phyloP scores from a whole-genome alignment of 2,888 invertebrate genomes.

The Torymus tubicola region DNA sequence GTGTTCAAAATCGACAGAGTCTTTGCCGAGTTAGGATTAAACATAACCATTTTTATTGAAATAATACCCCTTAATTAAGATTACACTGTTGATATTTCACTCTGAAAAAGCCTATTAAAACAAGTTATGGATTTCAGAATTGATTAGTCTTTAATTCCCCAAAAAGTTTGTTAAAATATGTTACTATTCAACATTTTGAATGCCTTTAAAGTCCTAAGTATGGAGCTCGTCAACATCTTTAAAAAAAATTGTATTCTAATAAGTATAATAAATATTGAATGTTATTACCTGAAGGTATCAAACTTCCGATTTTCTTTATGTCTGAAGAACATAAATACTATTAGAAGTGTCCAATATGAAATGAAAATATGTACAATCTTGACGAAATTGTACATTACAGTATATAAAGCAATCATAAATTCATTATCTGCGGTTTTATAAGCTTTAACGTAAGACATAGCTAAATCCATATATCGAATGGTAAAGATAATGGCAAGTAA shows the following conservation, averaged over 20 bases:
- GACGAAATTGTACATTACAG: constrained; percentile 9
- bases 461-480: constrained; percentile 27
- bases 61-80: too few relatives aligned
- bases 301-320: not conserved
- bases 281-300: constrained; percentile 33
- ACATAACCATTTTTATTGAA: too few relatives aligned
- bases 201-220: too few relatives aligned
- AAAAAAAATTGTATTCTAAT: not conserved
- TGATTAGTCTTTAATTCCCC: too few relatives aligned
- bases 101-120: too few relatives aligned
- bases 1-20: too few relatives aligned
- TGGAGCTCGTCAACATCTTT: too few relatives aligned
- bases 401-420: not conserved
- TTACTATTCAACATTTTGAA: too few relatives aligned
- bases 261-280: not conserved
- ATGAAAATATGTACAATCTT: constrained; percentile 23
- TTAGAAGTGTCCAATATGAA: constrained; percentile 16
- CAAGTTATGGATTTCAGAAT: too few relatives aligned
- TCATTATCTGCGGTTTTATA: not conserved
- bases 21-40: too few relatives aligned
- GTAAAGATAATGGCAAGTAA: constrained; percentile 13
- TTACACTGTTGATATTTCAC: too few relatives aligned
- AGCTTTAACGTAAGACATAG: not conserved
- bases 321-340: constrained; percentile 9
- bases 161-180: too few relatives aligned